Base-by-base conservation (phyloP, 2,797 vertebrate species). In the Pterois miles region DNA sequence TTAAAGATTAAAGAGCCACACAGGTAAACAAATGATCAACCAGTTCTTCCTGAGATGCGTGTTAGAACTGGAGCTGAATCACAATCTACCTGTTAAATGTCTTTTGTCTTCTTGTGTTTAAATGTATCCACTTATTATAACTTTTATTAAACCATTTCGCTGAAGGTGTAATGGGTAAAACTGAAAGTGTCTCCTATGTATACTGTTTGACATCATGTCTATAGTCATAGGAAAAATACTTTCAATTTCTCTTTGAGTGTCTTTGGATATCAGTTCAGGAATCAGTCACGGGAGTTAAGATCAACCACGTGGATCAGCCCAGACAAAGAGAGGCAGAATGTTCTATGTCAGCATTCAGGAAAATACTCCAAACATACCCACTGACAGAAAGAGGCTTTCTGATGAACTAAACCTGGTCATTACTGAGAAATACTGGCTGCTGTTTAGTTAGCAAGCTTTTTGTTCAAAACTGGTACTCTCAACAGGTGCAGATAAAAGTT, bases 191-290 rank as follows among this genome's bases (percentile, higher is more conserved):
- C 10, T 20, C 8, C n/a, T 3, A 5, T 31, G 6, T 65, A 0
- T 12, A 18, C 5, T 11, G 10, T 38, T 36, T 3, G 18, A 0
- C 0, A 5, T 5, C 1, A 6, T 5, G 20, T n/a, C 29, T 31
- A 16, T 4, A 22, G 2, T 33, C 13, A 4, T 8, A 1, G 14
- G 29, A 2, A 7, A 46, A n/a, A 25, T n/a, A 12, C 2, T 23
- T 5, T 46, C 16, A 33, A 7, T 92, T 92, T 92, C 75, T 18
- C 3, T 86, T 50, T 87, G 81, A 78, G 22, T 38, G 1, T 52
- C 11, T 63, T 5, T 67, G 60, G 59, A 74, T 64, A 54, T 71
- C 60, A 36, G 58, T 71, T 80, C 63, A 62, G n/a, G 25, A 53
- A 81, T 80, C 34, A 71, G 67, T 82, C 54, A 68, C 33, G 22